Conservation (phyloP, 2,797 vertebrate genomes). For the Hipposideros larvatus region DNA sequence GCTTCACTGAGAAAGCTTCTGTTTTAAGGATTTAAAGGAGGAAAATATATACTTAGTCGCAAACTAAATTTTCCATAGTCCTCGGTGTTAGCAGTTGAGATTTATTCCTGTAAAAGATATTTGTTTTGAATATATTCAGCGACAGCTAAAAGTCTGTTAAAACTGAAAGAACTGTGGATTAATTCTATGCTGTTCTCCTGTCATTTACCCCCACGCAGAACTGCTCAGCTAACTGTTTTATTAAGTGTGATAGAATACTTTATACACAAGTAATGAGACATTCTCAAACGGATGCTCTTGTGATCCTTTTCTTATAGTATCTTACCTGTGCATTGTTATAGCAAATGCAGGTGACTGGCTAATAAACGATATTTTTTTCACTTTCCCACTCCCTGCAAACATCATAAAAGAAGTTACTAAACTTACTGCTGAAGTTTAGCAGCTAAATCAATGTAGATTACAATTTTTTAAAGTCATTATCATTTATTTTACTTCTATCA, state of each 20-base stretch:
- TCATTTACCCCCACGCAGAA: neutral
- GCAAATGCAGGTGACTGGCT: neutral
- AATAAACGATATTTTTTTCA: neutral
- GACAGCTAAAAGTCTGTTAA: constrained; percentile 38
- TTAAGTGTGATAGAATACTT: neutral
- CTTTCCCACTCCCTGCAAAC: neutral
- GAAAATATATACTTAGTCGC: neutral
- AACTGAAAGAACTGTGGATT: constrained; percentile 52
- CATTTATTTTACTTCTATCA: neutral
- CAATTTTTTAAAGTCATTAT: neutral
- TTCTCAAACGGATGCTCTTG: neutral
- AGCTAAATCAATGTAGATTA: neutral
- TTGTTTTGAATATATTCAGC: neutral
- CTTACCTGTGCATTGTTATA: neutral
- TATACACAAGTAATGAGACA: neutral
- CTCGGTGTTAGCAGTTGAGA: neutral
- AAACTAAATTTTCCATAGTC: neutral
- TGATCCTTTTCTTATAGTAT: neutral
- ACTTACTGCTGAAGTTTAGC: neutral
- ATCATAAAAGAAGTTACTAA: neutral
- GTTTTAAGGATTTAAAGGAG: neutral
- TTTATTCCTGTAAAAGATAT: neutral
- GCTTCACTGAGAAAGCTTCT: neutral
- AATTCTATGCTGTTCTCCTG: neutral
- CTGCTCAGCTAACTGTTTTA: neutral